Evolutionary conservation across 2,888 invertebrate genomes (phyloP).

Genomic region (Marasmarcha lunaedactyla): DNA sequence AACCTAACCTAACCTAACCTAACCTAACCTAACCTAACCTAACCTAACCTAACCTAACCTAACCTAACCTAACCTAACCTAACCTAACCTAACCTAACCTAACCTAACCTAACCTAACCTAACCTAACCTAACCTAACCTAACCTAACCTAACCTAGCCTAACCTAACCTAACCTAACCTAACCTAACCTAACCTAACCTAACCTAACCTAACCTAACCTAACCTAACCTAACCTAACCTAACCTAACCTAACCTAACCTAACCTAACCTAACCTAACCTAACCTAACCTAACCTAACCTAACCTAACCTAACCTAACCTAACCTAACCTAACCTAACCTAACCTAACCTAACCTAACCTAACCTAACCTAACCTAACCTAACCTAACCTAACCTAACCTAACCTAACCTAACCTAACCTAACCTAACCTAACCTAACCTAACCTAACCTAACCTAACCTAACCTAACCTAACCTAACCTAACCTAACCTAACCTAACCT

Average conservation of each 20-base stretch:
- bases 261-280: conserved; percentile 10
- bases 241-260: conserved; percentile 11
- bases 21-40: conserved; percentile 9
- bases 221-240: conserved; percentile 11
- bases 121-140: conserved; percentile 10
- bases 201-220: conserved; percentile 12
- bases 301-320: conserved; percentile 10
- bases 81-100: conserved; percentile 9
- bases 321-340: no score
- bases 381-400: no score
- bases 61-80: conserved; percentile 9
- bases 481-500: no score
- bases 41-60: conserved; percentile 8
- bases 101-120: conserved; percentile 9
- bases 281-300: conserved; percentile 10
- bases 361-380: no score
- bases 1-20: conserved; percentile 8
- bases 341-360: no score
- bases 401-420: no score
- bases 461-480: no score
- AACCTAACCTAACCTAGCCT: conserved; percentile 11
- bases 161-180: conserved; percentile 12
- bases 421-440: no score
- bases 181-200: conserved; percentile 12
- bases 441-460: no score